A percentile compares a stretch with the other conserved stretches of the same genome.
phyloP scores from a whole-genome alignment of 2,888 invertebrate species.

The Craniophora ligustri region DNA sequence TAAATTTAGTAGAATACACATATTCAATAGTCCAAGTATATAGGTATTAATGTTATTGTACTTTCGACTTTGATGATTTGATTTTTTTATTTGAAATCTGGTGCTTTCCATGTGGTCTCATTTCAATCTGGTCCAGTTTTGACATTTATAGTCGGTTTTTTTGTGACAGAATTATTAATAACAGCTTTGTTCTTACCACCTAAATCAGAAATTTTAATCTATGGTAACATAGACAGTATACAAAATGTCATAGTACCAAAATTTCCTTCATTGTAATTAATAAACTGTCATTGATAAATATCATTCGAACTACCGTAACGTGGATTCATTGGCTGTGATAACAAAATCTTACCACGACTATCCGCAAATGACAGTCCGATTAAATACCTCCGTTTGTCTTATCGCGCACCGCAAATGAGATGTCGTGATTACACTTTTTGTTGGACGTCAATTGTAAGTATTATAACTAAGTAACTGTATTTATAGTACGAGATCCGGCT shows the following conservation, averaged over 20 bases:
- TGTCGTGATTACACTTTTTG: slow-evolving; percentile 18
- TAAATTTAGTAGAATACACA: too few species aligned
- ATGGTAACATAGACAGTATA: too few species aligned
- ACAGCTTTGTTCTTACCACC: not conserved
- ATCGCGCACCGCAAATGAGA: slow-evolving; percentile 24
- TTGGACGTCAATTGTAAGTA: not conserved
- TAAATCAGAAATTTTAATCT: not conserved
- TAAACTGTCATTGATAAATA: slow-evolving; percentile 11
- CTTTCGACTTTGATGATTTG: too few species aligned
- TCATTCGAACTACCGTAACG: slow-evolving; percentile 19
- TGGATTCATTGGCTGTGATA: slow-evolving; percentile 24
- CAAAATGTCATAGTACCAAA: too few species aligned
- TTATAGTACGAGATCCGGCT: too few species aligned
- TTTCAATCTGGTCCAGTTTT: too few species aligned
- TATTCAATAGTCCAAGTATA: too few species aligned
- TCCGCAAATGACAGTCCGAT: slow-evolving; percentile 28
- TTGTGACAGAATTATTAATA: too few species aligned
- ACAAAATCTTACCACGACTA: slow-evolving; percentile 5
- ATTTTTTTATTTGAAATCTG: too few species aligned
- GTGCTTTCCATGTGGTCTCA: too few species aligned
- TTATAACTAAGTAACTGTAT: not conserved
- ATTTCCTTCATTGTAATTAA: slow-evolving; percentile 10
- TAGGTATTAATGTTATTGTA: too few species aligned
- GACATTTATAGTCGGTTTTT: too few species aligned
- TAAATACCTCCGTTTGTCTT: slow-evolving; percentile 36